Base-by-base conservation (phyloP, 2,888 invertebrate species). In the Polyommatus icarus region DNA sequence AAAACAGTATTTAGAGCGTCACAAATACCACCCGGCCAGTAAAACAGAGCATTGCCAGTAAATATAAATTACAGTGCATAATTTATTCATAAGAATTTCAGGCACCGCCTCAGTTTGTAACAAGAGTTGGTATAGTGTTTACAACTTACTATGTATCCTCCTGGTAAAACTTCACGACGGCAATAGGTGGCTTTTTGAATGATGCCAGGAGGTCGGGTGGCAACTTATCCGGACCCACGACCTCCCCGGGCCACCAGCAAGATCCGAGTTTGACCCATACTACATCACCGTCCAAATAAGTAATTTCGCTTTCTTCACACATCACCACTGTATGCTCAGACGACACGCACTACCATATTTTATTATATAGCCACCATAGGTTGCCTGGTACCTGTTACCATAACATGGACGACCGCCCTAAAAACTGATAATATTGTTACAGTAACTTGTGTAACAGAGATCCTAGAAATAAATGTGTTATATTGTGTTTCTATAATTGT, bases 231-330 rank as follows among this genome's bases (percentile, higher is more conserved):
- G 94, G 87, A 80, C 95, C 95, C 73, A 95, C 95, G 79, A 98
- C 97, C 88, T 97, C 96, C 15, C 97, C 97, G 40, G 98, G 98
- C 98, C 98, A 98, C 97, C 97, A 98, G 84, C 95, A 96, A 67
- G 95, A 95, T 61, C 97, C 96, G 80, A 97, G 90, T 89, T 97
- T 98, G 29, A 97, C 97, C 98, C 98, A 98, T 81, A 98, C 98
- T 84, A 97, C 94, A 85, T 98, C 97, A 77, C 97, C 97, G 83
- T 96, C 96, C 84, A 95, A 92, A 91, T 96, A 97, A 85, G 88
- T 92, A 83, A 95, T 94, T 92, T 95, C 95, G 84, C 95, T 95
- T 91, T 96, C 96, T 85, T 96, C 96, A 92, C 96, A 96, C 96
- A 96, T 96, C 91, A 90, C 92, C 89, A 90, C 88, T 87, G 86